A percentile compares a stretch with the other conserved stretches of the same genome.
These are phyloP conservation scores for Cepphus grylle DNA, from an alignment of 2,113 vertebrate genomes.

Conservation along the genomic window DNA sequence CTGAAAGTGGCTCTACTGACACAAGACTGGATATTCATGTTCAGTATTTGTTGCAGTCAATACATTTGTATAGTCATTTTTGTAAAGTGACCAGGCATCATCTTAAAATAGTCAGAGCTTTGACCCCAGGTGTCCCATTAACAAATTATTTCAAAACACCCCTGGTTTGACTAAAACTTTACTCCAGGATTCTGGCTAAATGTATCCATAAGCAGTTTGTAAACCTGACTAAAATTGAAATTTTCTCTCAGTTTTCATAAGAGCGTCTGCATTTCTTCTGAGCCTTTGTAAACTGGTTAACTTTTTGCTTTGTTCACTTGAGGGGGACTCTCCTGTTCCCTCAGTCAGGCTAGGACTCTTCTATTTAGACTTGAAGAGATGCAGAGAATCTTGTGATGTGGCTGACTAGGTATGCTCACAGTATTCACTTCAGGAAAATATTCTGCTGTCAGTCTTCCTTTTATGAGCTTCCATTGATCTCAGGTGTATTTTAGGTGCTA, in stretches of 20 bases:
- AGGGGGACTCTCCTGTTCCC: not conserved
- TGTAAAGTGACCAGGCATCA: not conserved
- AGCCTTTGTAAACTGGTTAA: not conserved
- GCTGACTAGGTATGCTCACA: not conserved
- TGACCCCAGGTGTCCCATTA: not conserved
- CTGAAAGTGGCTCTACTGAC: not conserved
- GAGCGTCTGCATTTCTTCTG: not conserved
- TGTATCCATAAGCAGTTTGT: not conserved
- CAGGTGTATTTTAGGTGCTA: not conserved
- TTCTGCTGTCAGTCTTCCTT: not conserved
- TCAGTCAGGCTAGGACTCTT: not conserved
- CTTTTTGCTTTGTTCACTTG: accelerated
- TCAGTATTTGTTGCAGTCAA: not conserved
- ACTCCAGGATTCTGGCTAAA: not conserved
- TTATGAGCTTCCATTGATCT: not conserved
- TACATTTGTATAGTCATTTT: not conserved
- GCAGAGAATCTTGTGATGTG: not conserved
- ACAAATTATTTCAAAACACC: not conserved
- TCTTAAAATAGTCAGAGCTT: not conserved
- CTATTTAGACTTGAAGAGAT: not conserved
- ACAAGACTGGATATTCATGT: not conserved
- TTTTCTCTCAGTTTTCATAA: not conserved
- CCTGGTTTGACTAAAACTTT: not conserved
- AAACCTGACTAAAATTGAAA: not conserved
- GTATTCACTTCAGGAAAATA: not conserved